phyloP scores from a whole-genome alignment of 2,797 vertebrate genomes.

The Chiloscyllium punctatum region DNA sequence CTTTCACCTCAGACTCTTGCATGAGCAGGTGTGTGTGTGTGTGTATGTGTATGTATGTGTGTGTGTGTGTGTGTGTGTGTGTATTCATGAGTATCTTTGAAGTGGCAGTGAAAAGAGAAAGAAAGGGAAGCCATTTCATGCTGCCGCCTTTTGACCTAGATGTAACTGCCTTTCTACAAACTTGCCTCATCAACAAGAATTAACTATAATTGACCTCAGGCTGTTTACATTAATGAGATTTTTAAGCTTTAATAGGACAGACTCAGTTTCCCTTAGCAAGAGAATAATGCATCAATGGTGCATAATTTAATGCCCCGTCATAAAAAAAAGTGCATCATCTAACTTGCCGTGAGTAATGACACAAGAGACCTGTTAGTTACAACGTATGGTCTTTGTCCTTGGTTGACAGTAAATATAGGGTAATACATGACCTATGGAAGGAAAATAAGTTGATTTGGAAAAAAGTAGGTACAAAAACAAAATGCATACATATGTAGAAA shows the following conservation, averaged over 20 bases:
- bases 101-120: background rate
- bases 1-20: background rate
- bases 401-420: background rate
- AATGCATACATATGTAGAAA: background rate
- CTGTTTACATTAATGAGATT: slow-evolving; percentile 16
- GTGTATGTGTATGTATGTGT: background rate
- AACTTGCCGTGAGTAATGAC: background rate
- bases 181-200: background rate
- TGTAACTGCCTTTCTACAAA: background rate
- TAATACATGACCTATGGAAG: background rate
- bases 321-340: background rate
- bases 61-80: no score
- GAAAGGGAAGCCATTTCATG: background rate
- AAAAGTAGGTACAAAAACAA: background rate
- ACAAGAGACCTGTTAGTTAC: background rate
- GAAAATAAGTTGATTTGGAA: background rate
- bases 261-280: background rate
- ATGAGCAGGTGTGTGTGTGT: background rate
- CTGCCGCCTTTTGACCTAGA: background rate
- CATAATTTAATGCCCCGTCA: background rate
- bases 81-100: background rate
- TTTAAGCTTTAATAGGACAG: slow-evolving; percentile 10
- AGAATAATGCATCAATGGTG: background rate
- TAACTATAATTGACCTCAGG: background rate
- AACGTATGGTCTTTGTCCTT: background rate